phyloP scores from a whole-genome alignment of 92 coral and sea anemone species.

The Porites cylindrica region DNA sequence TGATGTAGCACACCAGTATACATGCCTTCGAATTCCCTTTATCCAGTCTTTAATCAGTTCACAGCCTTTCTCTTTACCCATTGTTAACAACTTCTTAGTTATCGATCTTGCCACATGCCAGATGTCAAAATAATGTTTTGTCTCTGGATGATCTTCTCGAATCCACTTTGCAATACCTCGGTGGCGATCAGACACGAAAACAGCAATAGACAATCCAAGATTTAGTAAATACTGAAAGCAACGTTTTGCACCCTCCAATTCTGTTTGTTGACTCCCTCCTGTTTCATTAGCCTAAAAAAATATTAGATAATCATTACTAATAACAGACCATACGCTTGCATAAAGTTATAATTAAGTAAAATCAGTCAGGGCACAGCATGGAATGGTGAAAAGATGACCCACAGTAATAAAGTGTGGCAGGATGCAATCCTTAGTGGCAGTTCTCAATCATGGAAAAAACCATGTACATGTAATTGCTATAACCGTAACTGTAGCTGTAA shows the following conservation, averaged over 20 bases:
- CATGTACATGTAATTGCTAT: no score
- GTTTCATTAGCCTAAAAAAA: slow-evolving; percentile 6
- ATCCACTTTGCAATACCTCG: slow-evolving; percentile 53
- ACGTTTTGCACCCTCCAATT: slow-evolving; percentile 7
- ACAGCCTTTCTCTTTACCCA: slow-evolving; percentile 40
- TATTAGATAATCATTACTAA: no score
- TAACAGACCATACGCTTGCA: no score
- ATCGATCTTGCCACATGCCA: slow-evolving; percentile 29
- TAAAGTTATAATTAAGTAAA: no score
- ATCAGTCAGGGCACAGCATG: no score
- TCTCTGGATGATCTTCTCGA: slow-evolving; percentile 32
- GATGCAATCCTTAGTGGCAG: no score
- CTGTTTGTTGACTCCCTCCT: slow-evolving; percentile 12
- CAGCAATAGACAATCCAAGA: slow-evolving; percentile 34
- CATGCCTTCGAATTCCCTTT: slow-evolving; percentile 34
- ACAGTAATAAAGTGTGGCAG: no score
- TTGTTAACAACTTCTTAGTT: slow-evolving; percentile 26
- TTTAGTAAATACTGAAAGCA: slow-evolving; percentile 38
- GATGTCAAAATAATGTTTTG: slow-evolving; percentile 9
- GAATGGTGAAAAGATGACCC: no score
- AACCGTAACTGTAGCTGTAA: no score
- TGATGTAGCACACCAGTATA: slow-evolving; percentile 53
- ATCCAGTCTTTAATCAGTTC: slow-evolving; percentile 17
- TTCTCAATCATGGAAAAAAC: no score
- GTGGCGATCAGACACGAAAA: slow-evolving; percentile 58